These are phyloP conservation scores for Drosophila rubida DNA, from an alignment of 2,888 invertebrate species.

Conservation along the genomic window DNA sequence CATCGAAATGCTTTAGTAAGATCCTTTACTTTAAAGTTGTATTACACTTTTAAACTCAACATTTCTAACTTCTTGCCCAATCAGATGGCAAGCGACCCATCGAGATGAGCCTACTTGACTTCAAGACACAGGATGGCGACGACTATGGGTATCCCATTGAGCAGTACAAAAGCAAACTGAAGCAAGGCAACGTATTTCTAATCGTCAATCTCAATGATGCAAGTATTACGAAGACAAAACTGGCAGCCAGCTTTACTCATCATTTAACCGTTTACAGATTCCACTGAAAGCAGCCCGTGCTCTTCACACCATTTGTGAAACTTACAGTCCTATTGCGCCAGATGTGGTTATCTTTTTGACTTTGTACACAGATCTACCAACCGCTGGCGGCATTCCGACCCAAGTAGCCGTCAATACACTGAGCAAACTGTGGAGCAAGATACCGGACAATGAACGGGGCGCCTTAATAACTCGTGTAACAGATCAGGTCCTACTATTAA, in stretches of 20 bases:
- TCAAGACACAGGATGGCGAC: conserved; percentile 51
- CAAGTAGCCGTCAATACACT: conserved; percentile 69
- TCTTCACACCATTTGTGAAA: conserved; percentile 87
- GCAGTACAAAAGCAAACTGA: conserved; percentile 74
- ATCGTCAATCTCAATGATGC: conserved; percentile 82
- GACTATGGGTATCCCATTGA: conserved; percentile 81
- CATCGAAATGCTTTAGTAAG: conserved; percentile 80
- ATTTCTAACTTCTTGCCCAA: background rate
- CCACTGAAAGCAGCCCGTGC: conserved; percentile 83
- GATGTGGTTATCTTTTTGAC: conserved; percentile 85
- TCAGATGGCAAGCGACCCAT: conserved; percentile 61
- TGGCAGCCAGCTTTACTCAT: background rate
- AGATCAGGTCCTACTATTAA: conserved; percentile 78
- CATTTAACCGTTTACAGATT: conserved; percentile 64
- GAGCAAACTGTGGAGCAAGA: conserved; percentile 71
- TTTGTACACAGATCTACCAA: conserved; percentile 58
- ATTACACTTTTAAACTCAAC: no score
- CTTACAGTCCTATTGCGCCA: conserved; percentile 85
- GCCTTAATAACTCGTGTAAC: conserved; percentile 82
- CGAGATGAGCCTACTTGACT: conserved; percentile 67
- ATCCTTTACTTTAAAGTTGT: no score
- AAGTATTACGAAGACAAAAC: conserved; percentile 4
- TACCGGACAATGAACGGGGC: conserved; percentile 70
- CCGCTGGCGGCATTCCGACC: conserved; percentile 39
- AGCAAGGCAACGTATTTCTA: conserved; percentile 78